Base-by-base conservation (phyloP, 37 sponge, comb jelly and placozoan species). In the Lycopodina hypogea region DNA sequence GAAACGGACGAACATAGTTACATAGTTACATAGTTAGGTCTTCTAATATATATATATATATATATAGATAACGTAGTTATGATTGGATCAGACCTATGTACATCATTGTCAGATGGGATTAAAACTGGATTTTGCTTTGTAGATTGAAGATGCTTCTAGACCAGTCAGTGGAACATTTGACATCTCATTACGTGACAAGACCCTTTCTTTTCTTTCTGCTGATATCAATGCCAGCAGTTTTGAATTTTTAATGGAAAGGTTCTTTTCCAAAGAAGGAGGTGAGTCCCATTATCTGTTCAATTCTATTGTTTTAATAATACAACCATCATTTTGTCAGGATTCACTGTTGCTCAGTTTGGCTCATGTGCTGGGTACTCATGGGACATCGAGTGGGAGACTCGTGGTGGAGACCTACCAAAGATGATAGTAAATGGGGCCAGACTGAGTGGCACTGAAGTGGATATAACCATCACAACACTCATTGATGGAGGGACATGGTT, bases 401-500 rank as follows among this genome's bases (percentile, higher is more conserved):
- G 28, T 19, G 88, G 91, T 26, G 94, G 91, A 39, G 92, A 94
- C 68, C 62, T 64, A 32, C 76, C 88, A 1, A 4, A 45, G 11
- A 78, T 94, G 71, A 34, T 19, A 0, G 83, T 71, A 21, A 38
- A 69, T 45, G 81, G 77, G 7, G 30, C 33, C 14, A 23, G 72
- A 38, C 68, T 90, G 28, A 38, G 1, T 17, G 84, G 84, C 19
- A 55, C 42, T 32, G 79, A 83, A 6, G 67, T 69, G 3, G 60
- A 68, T 2, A 53, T 82, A 36, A 48, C n/a, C 24, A 78, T 81
- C 39, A 24, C 12, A 32, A 48, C 60, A 15, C 33, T 71, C 17
- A 35, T 78, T 17, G 76, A 90, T 74, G 92, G 95, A 24, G 89
- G 89, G 1, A 72, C 83, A 21, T 84, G 78, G 74, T 42, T 94